These are phyloP conservation scores for Pediacus dermestoides DNA, from an alignment of 2,888 invertebrate genomes.

Conservation along the genomic window DNA sequence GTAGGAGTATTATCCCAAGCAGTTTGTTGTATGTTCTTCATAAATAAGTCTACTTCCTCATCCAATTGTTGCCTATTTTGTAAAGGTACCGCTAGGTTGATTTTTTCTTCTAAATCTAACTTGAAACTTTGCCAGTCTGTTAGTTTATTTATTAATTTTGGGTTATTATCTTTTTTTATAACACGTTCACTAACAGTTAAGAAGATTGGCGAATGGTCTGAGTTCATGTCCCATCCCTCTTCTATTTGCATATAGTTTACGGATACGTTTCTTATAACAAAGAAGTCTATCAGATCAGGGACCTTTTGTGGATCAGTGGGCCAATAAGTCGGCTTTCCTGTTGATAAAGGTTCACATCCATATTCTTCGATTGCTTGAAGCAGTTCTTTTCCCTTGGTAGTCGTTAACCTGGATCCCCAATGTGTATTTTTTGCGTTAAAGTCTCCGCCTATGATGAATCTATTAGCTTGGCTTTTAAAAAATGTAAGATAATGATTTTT, in stretches of 20 bases:
- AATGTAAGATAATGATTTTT: constrained; percentile 14
- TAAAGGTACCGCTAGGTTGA: too few relatives aligned
- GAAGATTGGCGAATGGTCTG: constrained; percentile 15
- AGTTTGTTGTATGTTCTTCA: too few relatives aligned
- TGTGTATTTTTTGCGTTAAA: constrained; percentile 12
- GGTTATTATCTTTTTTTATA: constrained; percentile 8
- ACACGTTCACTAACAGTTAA: constrained; percentile 6
- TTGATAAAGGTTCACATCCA: constrained; percentile 10
- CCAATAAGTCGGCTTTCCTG: constrained; percentile 10
- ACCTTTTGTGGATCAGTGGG: too few relatives aligned
- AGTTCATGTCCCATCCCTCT: constrained; percentile 14
- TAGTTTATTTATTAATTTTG: constrained; percentile 3
- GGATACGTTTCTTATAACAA: constrained; percentile 13
- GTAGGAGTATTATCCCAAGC: too few relatives aligned
- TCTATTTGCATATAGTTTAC: constrained; percentile 14
- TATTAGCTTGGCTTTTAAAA: constrained; percentile 6
- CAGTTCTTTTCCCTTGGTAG: constrained; percentile 11
- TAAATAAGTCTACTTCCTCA: too few relatives aligned
- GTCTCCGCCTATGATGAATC: constrained; percentile 8
- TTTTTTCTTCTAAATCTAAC: too few relatives aligned
- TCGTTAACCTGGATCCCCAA: constrained; percentile 13
- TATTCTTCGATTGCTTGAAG: constrained; percentile 4
- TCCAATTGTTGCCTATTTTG: too few relatives aligned
- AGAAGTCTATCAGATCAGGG: constrained; percentile 12
- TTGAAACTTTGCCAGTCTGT: too few relatives aligned